Evolutionary conservation across 1,140 invertebrate genomes (phyloP).

Genomic region (Pararge aegeria): DNA sequence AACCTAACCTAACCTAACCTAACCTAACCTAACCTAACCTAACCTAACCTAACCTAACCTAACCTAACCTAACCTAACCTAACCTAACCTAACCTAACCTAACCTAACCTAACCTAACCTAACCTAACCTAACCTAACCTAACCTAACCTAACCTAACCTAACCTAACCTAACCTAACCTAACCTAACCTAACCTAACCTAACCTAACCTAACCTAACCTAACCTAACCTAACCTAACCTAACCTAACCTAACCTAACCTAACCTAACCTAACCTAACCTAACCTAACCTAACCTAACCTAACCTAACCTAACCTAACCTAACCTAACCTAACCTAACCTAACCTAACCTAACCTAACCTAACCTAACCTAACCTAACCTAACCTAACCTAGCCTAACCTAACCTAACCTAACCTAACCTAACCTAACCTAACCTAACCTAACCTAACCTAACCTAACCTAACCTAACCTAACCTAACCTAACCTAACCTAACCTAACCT

Average conservation of each 20-base stretch:
- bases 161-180: constrained; percentile 53
- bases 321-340: constrained; percentile 41
- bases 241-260: constrained; percentile 47
- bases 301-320: constrained; percentile 42
- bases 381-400: constrained; percentile 39
- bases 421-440: constrained; percentile 25
- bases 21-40: constrained; percentile 1
- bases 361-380: constrained; percentile 45
- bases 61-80: constrained; percentile 43
- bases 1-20: background rate
- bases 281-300: constrained; percentile 39
- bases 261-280: constrained; percentile 43
- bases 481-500: constrained; percentile 41
- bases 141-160: constrained; percentile 50
- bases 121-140: constrained; percentile 44
- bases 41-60: constrained; percentile 36
- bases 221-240: constrained; percentile 34
- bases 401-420: constrained; percentile 25
- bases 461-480: constrained; percentile 2
- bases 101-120: constrained; percentile 37
- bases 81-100: constrained; percentile 42
- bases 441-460: too few relatives aligned
- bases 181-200: constrained; percentile 51
- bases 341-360: constrained; percentile 48
- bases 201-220: constrained; percentile 36